phyloP scores from a whole-genome alignment of 2,888 invertebrate genomes.

The Protophormia terraenovae region DNA sequence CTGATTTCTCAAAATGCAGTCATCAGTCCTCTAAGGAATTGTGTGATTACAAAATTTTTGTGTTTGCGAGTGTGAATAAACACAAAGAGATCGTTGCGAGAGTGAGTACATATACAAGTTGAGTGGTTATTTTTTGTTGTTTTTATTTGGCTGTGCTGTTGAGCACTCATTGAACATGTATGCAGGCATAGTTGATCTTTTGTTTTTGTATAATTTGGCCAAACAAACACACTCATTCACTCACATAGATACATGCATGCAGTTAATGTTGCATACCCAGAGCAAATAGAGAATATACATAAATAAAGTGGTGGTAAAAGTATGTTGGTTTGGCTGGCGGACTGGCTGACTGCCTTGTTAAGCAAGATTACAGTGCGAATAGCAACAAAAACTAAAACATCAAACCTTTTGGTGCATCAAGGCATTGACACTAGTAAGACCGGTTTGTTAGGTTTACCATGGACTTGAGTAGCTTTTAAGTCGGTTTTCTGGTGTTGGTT shows the following conservation, averaged over 20 bases:
- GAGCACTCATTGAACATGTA: conserved; percentile 77
- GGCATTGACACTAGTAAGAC: conserved; percentile 78
- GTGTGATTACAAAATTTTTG: conserved; percentile 57
- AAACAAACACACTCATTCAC: not conserved
- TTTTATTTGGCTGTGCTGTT: conserved; percentile 30
- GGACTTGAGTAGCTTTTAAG: conserved; percentile 55
- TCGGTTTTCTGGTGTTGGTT: not conserved
- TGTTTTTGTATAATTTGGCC: conserved; percentile 14
- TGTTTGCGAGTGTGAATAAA: conserved; percentile 37
- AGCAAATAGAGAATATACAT: conserved; percentile 18
- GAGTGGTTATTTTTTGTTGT: conserved; percentile 50
- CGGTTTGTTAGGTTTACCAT: conserved; percentile 76
- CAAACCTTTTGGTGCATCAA: conserved; percentile 71
- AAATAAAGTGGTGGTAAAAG: conserved; percentile 47
- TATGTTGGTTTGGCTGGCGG: conserved; percentile 39
- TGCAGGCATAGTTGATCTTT: conserved; percentile 19
- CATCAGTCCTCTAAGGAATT: conserved; percentile 63
- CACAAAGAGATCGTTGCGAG: conserved; percentile 50
- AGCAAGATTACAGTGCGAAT: conserved; percentile 65
- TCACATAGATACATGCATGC: conserved; percentile 14
- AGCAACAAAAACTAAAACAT: conserved; percentile 71
- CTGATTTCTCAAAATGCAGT: conserved; percentile 74
- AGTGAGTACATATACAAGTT: conserved; percentile 53
- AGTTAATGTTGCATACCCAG: conserved; percentile 11
- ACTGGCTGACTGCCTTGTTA: conserved; percentile 51